Evolutionary conservation across 1,140 invertebrate genomes (phyloP), one percentile per base, ranked within the genome.

Genomic region (Palaemon carinicauda): DNA sequence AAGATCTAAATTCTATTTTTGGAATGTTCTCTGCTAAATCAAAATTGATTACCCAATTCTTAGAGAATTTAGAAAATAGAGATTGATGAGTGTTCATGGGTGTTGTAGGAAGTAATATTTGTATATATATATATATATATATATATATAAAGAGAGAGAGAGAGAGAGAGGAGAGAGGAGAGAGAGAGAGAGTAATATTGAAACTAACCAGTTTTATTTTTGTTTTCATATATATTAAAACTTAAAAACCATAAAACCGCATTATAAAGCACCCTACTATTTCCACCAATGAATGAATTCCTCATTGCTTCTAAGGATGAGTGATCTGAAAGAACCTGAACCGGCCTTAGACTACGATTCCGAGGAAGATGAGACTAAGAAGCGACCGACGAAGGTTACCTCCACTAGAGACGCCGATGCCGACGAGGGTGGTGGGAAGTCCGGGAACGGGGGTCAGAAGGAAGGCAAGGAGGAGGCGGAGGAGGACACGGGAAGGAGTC

Each of bases 271-370:
- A n/a, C n/a, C n/a, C n/a, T n/a, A n/a, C n/a, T n/a, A n/a, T n/a
- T 56, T 29, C 54, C n/a, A 33, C 53, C 31, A 33, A 14, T 33
- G 1, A 5, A 33, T 17, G 17, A n/a, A 24, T 52, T 19, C 54
- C 3, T 19, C 19, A n/a, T n/a, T 80, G n/a, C 9, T 31, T 24
- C 54, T 60, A 24, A 86, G 84, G n/a, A 17, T 86, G 24, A 80
- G 84, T 52, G 21, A 73, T 14, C 52, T 86, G 15, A 50, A 33
- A 31, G 21, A 21, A 4, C 84, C 65, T 15, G 51, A 21, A 5
- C 84, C 77, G 1, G 50, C 84, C 1, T 65, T 86, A 4, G 84
- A 86, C 65, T 86, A 86, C 52, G 84, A 86, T 27, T 86, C 84
- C 0, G 74, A 86, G 7, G 78, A 86, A 27, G 84, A 86, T 3